A percentile compares a stretch with the other conserved stretches of the same genome.
phyloP scores from a whole-genome alignment of 2,888 invertebrate genomes.

The Ptychoptera albimana region DNA sequence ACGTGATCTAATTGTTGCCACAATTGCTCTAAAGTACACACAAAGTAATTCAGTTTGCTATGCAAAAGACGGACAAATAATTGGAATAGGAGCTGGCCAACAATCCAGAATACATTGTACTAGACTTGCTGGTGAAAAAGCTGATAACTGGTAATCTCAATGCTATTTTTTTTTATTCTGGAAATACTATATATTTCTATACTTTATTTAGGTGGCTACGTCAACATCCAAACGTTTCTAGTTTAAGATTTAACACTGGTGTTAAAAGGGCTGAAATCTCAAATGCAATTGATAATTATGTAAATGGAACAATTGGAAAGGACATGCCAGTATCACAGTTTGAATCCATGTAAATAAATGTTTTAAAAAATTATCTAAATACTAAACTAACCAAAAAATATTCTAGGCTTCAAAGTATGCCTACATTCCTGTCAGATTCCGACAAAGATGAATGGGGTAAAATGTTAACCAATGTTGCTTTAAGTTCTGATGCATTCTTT shows the following conservation, averaged over 20 bases:
- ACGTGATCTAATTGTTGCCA: conserved; percentile 86
- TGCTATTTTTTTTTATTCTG: too few relatives aligned
- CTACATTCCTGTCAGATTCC: conserved; percentile 48
- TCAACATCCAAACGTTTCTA: conserved; percentile 71
- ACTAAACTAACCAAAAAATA: not conserved
- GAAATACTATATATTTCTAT: too few relatives aligned
- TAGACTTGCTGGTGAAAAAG: conserved; percentile 90
- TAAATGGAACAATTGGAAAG: conserved; percentile 76
- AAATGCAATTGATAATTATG: conserved; percentile 91
- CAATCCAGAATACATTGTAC: conserved; percentile 98
- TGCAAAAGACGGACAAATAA: conserved; percentile 66
- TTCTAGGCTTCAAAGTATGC: conserved; percentile 35
- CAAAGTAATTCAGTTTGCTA: conserved; percentile 98
- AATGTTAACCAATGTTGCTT: conserved; percentile 58
- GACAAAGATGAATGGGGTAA: conserved; percentile 53
- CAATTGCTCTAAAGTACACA: conserved; percentile 91
- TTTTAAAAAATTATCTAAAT: conserved; percentile 16
- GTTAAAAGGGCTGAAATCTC: conserved; percentile 83
- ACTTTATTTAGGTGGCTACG: conserved; percentile 55
- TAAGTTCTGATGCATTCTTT: conserved; percentile 96
- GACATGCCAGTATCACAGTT: conserved; percentile 68
- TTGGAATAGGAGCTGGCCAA: conserved; percentile 98
- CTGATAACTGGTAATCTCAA: conserved; percentile 65
- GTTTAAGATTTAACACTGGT: conserved; percentile 70
- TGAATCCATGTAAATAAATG: conserved; percentile 51